Base-by-base conservation (phyloP, 2,888 invertebrate species). In the Ligdia adustata region DNA sequence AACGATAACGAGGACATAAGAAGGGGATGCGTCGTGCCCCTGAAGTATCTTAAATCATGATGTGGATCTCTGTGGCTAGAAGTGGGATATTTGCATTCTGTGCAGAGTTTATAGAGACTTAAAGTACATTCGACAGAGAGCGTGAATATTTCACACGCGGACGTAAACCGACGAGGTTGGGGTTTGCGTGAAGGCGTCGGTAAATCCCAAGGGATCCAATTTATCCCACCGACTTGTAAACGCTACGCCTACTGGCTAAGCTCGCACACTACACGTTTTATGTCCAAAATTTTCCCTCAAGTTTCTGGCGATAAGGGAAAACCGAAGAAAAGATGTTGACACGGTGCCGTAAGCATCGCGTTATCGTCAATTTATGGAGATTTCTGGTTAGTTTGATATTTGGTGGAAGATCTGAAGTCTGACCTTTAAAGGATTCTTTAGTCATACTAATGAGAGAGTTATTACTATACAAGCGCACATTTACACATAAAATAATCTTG, bases 171-270 rank as follows among this genome's bases (percentile, higher is more conserved):
- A 58, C 67, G 64, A 69, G 66, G 69, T 64, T 58, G 60, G 61
- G n/a, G 47, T 62, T 57, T 72, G 74, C 72, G 71, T 72, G 66
- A 72, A 79, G 76, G 79, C 76, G 74, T 75, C 71, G 58, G 75
- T 70, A 79, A 82, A 80, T 82, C 88, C 81, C 79, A 40, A 47
- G 74, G 78, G 85, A 87, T 80, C 79, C 82, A 85, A 85, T 85
- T 83, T 83, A 75, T 79, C 73, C 70, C 68, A 65, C 65, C 75
- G 76, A 67, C 75, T 79, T 74, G 76, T 73, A 72, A 75, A 75
- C 73, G 72, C 57, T 69, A 70, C 69, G 73, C 70, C 73, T 72
- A 75, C 74, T 68, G 65, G 62, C 72, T 71, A 72, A 73, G 70
- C 72, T 62, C 60, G 66, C 64, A 63, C 68, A 69, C 74, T 75